Conservation (phyloP, 1,140 invertebrate genomes). For the Carcinoscorpius rotundicauda region DNA sequence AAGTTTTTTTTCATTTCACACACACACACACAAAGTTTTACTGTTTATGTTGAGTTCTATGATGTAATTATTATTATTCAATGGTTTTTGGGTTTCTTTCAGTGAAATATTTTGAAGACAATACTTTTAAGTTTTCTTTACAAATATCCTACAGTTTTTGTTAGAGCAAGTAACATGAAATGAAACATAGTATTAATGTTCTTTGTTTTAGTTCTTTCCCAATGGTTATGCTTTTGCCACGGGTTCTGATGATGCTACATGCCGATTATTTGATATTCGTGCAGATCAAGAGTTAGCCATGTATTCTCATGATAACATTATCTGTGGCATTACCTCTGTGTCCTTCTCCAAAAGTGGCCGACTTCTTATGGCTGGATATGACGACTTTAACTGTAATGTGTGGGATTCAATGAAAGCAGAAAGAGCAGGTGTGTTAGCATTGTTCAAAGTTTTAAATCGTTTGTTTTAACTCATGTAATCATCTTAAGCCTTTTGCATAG, state of each 20-base stretch:
- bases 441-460: too few relatives aligned
- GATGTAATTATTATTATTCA: too few relatives aligned
- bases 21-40: too few relatives aligned
- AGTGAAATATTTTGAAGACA: too few relatives aligned
- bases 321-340: conserved; percentile 95
- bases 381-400: conserved; percentile 98
- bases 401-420: conserved; percentile 99
- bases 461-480: too few relatives aligned
- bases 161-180: too few relatives aligned
- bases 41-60: too few relatives aligned
- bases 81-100: too few relatives aligned
- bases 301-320: conserved; percentile 98
- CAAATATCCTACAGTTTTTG: too few relatives aligned
- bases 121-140: too few relatives aligned
- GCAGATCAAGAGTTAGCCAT: conserved; percentile 89
- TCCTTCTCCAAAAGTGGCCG: conserved; percentile 94
- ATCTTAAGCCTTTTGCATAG: too few relatives aligned
- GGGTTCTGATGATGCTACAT: conserved; percentile 95
- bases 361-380: conserved; percentile 88
- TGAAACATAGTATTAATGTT: neutral
- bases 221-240: conserved; percentile 94
- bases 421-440: conserved; percentile 59
- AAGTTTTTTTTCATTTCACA: too few relatives aligned
- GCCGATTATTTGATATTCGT: conserved; percentile 91
- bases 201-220: conserved; percentile 75